Evolutionary conservation across 2,888 invertebrate genomes (phyloP), one percentile per base, ranked within the genome.

Genomic region (Morpho deidamia): DNA sequence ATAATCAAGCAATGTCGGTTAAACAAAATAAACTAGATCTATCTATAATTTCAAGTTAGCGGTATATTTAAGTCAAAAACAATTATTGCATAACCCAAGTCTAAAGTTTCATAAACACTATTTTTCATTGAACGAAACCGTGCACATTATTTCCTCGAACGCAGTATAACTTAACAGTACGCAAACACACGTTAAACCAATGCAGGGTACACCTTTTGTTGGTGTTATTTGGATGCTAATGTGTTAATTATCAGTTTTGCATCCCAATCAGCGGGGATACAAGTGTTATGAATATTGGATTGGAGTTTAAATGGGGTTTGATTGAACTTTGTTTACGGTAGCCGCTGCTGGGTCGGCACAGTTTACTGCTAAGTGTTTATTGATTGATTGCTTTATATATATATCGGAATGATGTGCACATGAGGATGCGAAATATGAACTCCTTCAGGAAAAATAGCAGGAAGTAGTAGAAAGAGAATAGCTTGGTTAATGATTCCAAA

Each of bases 181-280:
- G 41, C 56, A 59, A 62, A 62, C 63, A 60, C 63, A 67, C 64
- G 74, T 68, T 71, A 76, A 76, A 74, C 62, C 63, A 70, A 77
- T 70, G 68, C 65, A 66, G 67, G 61, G 62, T 56, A 64, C 78
- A 83, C 83, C 83, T 85, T 84, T 86, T 84, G 83, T 83, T 71
- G 71, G 71, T 66, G 78, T 81, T 78, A 86, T 88, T 88, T 83
- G 82, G 78, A 88, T 89, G 86, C 73, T 87, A 89, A 88, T 86
- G 71, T 71, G 77, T 86, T 86, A 80, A 87, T 87, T 84, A 86
- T 76, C 81, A 78, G 74, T 81, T 86, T 86, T 84, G 82, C 85
- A 85, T 86, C 67, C 75, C 77, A 79, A 81, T 83, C 76, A 80
- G 71, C 62, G 42, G 60, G 52, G 55, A 57, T 65, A 64, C 63